Evolutionary conservation across 2,797 vertebrate genomes (phyloP).

Genomic region (Sebastes oblongus): DNA sequence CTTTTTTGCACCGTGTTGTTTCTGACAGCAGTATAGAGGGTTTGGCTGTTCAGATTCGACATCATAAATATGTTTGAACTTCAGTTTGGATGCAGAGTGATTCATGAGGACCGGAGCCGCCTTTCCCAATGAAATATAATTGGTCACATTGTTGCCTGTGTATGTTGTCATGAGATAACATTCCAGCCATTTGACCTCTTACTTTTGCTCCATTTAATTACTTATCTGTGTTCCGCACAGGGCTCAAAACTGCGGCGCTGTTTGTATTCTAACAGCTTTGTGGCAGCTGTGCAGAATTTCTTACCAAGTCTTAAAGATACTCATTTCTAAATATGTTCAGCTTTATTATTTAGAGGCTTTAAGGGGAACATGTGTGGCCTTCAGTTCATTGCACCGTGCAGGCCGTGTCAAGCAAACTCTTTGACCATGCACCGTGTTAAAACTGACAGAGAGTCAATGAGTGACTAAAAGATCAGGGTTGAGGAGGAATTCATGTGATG

Average conservation of each 20-base stretch:
- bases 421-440: constrained; percentile 39
- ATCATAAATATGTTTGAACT: constrained; percentile 66
- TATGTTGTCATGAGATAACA: constrained; percentile 81
- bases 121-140: constrained; percentile 61
- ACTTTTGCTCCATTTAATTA: constrained; percentile 65
- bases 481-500: constrained; percentile 49
- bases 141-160: constrained; percentile 74
- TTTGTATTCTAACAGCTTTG: constrained; percentile 23
- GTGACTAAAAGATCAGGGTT: constrained; percentile 42
- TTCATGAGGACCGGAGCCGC: constrained; percentile 42
- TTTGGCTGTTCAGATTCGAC: constrained; percentile 47
- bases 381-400: constrained; percentile 42
- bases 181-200: constrained; percentile 77
- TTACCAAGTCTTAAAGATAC: constrained; percentile 8
- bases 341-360: constrained; percentile 13
- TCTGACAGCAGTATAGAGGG: constrained; percentile 22
- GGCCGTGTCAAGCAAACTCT: constrained; percentile 50
- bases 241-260: constrained; percentile 26
- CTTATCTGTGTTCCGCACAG: constrained; percentile 56
- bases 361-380: constrained; percentile 20
- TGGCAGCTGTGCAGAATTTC: not conserved
- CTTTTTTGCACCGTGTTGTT: constrained; percentile 21
- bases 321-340: constrained; percentile 29
- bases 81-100: constrained; percentile 46
- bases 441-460: constrained; percentile 61